Conservation (phyloP, 2,797 vertebrate species). For the Diglossa cyanea region DNA sequence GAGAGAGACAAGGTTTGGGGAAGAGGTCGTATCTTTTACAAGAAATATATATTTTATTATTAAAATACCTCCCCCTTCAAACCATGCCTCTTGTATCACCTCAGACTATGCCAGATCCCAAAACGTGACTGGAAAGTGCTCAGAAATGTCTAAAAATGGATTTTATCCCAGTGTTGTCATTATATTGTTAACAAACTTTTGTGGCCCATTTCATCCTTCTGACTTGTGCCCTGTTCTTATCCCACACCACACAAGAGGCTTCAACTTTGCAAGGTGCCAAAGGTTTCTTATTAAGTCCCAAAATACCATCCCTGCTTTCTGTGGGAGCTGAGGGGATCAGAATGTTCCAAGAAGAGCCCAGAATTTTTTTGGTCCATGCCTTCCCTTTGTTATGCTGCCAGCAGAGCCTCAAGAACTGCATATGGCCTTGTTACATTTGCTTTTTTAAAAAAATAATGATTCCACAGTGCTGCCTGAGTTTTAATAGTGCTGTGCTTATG, state of each 20-base stretch:
- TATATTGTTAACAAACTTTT: background rate
- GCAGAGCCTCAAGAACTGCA: conserved; percentile 33
- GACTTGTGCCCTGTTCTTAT: background rate
- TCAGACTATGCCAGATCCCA: background rate
- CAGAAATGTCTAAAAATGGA: background rate
- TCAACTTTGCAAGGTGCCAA: background rate
- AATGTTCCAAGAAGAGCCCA: conserved; percentile 47
- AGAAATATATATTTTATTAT: conserved; percentile 56
- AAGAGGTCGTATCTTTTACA: conserved; percentile 17
- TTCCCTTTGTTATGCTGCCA: conserved; percentile 54
- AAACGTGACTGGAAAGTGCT: background rate
- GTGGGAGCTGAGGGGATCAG: conserved; percentile 28
- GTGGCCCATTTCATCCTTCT: background rate
- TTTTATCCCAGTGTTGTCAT: background rate
- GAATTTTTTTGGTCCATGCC: conserved; percentile 10
- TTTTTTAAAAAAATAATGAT: background rate
- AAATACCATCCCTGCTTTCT: conserved; percentile 22
- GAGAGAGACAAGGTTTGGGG: conserved; percentile 9
- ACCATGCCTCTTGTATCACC: conserved; percentile 8
- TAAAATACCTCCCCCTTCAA: conserved; percentile 29
- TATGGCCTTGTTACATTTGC: conserved; percentile 26
- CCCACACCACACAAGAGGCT: background rate
- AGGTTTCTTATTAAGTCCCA: conserved; percentile 15
- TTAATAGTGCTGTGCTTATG: background rate
- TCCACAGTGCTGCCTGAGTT: background rate